Evolutionary conservation across 2,888 invertebrate species (phyloP).

Genomic region (Lissonota sp.): DNA sequence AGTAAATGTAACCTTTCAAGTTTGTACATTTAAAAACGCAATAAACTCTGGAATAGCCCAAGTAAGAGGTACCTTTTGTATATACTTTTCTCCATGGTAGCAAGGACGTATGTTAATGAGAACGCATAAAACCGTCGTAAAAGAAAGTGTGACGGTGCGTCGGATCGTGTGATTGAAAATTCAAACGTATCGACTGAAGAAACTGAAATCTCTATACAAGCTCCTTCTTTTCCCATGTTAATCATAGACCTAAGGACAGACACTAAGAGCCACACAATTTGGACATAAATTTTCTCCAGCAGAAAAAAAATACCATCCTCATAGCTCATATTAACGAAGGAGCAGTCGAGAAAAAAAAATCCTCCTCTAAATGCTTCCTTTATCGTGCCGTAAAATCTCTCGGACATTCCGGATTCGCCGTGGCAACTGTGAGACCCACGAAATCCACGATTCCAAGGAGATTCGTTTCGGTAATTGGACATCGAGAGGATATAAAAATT

Average conservation of each 20-base stretch:
- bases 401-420: conserved; percentile 9
- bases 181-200: conserved; percentile 45
- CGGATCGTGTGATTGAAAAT: conserved; percentile 42
- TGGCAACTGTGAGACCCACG: background rate
- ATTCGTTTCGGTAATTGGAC: conserved; percentile 53
- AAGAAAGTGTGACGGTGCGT: conserved; percentile 33
- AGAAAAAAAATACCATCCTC: too few species aligned
- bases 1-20: too few species aligned
- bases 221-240: too few species aligned
- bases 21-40: too few species aligned
- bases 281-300: too few species aligned
- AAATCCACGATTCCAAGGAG: background rate
- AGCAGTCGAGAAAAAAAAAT: conserved; percentile 5
- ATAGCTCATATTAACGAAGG: background rate
- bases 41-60: background rate
- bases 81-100: conserved; percentile 56
- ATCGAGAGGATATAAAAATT: conserved; percentile 65
- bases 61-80: conserved; percentile 33
- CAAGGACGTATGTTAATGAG: conserved; percentile 71
- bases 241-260: too few species aligned
- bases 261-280: too few species aligned
- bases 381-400: conserved; percentile 23
- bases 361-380: background rate
- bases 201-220: too few species aligned
- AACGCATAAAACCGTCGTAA: conserved; percentile 67